A percentile compares a stretch with the other conserved stretches of the same genome.
phyloP scores from a whole-genome alignment of 1,140 invertebrate genomes.

The Pseudoatta argentina region DNA sequence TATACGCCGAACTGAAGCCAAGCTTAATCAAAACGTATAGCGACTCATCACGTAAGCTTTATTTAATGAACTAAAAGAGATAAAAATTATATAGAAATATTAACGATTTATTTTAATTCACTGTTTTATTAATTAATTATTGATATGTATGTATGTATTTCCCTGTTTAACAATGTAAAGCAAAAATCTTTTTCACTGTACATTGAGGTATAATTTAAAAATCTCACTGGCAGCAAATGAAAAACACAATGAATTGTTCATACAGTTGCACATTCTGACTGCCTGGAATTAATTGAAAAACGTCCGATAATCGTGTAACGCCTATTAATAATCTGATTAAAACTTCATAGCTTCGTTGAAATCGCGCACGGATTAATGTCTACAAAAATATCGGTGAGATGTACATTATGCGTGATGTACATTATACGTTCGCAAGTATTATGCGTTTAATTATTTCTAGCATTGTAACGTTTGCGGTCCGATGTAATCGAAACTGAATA shows the following conservation, averaged over 20 bases:
- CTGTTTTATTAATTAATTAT: background rate
- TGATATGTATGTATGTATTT: background rate
- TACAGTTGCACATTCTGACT: background rate
- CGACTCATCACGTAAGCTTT: background rate
- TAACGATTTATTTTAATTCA: background rate
- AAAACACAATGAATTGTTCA: slow-evolving; percentile 3
- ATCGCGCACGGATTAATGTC: slow-evolving; percentile 32
- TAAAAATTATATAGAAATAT: background rate
- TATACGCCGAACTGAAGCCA: slow-evolving; percentile 16
- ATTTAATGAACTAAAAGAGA: background rate
- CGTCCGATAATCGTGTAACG: background rate
- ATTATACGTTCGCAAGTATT: slow-evolving; percentile 38
- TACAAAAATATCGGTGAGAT: slow-evolving; percentile 34
- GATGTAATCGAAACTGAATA: slow-evolving; percentile 61
- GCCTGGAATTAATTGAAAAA: slow-evolving; percentile 22
- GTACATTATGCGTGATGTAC: slow-evolving; percentile 2
- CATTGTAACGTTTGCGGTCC: slow-evolving; percentile 54
- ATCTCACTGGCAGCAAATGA: background rate
- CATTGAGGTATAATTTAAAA: slow-evolving; percentile 13
- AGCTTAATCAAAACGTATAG: slow-evolving; percentile 18
- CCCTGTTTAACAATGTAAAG: background rate
- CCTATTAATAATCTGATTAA: slow-evolving; percentile 31
- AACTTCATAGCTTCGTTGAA: slow-evolving; percentile 32
- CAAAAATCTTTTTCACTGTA: background rate
- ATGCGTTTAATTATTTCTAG: slow-evolving; percentile 63